Percentiles rank a stretch among this genome's conserved stretches.
Conservation (phyloP, 2,113 vertebrate genomes). For the Campylomormyrus tamandua region DNA sequence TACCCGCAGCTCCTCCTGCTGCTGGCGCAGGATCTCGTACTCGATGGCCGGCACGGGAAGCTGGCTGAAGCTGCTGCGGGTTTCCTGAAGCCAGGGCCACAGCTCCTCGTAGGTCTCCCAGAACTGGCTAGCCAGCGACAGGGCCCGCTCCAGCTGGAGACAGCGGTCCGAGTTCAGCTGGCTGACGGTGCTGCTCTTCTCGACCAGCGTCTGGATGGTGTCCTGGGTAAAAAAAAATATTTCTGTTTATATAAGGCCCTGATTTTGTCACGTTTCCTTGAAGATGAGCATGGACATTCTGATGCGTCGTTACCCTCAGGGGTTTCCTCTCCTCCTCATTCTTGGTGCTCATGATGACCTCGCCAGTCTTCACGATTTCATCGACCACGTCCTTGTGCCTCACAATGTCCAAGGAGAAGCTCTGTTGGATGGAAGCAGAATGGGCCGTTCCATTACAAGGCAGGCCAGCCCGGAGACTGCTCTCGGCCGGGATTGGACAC, state of each 20-base stretch:
- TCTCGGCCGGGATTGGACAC: background rate
- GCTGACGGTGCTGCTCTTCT: constrained; percentile 75
- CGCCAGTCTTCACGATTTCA: constrained; percentile 78
- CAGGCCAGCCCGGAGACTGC: constrained; percentile 3
- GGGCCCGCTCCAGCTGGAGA: constrained; percentile 88
- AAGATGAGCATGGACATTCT: background rate
- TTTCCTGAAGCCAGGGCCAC: constrained; percentile 90
- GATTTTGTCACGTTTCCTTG: background rate
- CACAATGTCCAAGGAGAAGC: constrained; percentile 94
- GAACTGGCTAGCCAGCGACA: constrained; percentile 86
- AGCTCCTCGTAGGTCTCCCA: constrained; percentile 96
- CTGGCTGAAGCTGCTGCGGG: constrained; percentile 68
- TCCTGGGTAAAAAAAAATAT: constrained; percentile 56
- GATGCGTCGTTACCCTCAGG: constrained; percentile 63
- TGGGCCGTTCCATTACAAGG: background rate
- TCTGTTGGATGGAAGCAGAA: constrained; percentile 59
- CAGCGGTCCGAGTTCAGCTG: constrained; percentile 89
- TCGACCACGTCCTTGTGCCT: constrained; percentile 91
- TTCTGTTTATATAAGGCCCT: background rate
- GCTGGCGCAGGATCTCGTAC: constrained; percentile 84
- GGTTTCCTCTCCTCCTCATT: constrained; percentile 76
- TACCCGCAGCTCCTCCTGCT: constrained; percentile 94
- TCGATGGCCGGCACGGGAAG: constrained; percentile 81
- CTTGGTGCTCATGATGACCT: constrained; percentile 73
- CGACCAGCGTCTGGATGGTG: constrained; percentile 69